Conservation (phyloP, 2,888 invertebrate genomes). For the Drosophila putrida region DNA sequence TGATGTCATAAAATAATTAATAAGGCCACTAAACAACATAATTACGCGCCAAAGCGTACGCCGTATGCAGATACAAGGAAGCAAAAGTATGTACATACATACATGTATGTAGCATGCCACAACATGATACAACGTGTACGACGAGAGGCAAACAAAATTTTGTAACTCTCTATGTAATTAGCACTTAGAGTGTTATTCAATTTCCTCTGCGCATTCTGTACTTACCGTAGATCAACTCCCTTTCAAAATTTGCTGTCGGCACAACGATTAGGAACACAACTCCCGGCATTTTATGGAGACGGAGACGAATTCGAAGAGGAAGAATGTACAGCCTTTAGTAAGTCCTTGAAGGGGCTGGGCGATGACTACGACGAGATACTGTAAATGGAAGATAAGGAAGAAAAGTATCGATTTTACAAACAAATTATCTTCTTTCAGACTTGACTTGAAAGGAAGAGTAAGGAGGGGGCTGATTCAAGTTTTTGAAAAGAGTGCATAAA, state of each 20-base stretch:
- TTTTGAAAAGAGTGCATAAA: not conserved
- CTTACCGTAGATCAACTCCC: constrained; percentile 85
- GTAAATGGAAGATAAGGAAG: constrained; percentile 40
- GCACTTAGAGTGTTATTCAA: constrained; percentile 65
- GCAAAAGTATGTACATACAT: constrained; percentile 31
- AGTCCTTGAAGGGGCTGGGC: not conserved
- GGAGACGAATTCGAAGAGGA: not conserved
- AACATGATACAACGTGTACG: constrained; percentile 33
- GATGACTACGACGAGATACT: constrained; percentile 9
- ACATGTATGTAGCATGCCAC: constrained; percentile 52
- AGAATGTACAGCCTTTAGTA: not conserved
- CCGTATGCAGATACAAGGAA: constrained; percentile 43
- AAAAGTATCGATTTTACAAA: constrained; percentile 61
- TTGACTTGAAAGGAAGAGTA: not conserved
- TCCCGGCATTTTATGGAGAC: constrained; percentile 86
- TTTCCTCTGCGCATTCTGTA: constrained; percentile 42
- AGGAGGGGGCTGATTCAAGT: not conserved
- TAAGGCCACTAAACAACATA: constrained; percentile 81
- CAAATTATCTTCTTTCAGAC: constrained; percentile 41
- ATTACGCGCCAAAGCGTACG: constrained; percentile 68
- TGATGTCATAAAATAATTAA: constrained; percentile 81
- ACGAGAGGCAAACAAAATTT: constrained; percentile 61
- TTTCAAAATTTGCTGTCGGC: constrained; percentile 89
- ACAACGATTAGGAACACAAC: constrained; percentile 90
- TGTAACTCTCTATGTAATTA: constrained; percentile 77